phyloP scores from a whole-genome alignment of 2,113 vertebrate species.

The Grus americana region DNA sequence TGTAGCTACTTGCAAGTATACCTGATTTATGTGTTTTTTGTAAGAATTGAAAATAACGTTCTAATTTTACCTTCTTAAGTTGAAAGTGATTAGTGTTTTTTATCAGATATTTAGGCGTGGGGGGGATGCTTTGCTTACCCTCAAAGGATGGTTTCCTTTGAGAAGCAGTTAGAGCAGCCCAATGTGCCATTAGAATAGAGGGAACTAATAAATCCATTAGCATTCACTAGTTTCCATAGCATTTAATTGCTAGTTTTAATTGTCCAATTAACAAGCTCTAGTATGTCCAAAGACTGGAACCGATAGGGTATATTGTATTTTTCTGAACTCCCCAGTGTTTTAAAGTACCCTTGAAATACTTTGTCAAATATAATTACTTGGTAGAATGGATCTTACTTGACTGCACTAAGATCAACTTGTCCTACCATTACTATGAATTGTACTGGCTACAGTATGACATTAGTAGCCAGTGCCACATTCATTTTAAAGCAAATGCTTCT shows the following conservation, averaged over 20 bases:
- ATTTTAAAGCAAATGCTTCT: neutral
- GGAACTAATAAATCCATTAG: neutral
- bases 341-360: neutral
- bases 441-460: neutral
- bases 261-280: neutral
- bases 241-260: neutral
- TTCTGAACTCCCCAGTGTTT: neutral
- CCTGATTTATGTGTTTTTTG: neutral
- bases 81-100: neutral
- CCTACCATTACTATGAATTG: neutral
- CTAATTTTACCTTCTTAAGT: neutral
- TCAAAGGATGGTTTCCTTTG: neutral
- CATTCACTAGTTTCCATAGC: neutral
- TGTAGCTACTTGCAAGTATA: neutral
- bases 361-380: neutral
- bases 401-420: neutral
- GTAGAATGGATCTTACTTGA: neutral
- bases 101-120: neutral
- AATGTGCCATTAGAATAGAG: neutral
- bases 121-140: neutral
- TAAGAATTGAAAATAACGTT: neutral
- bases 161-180: neutral
- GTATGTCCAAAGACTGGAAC: neutral
- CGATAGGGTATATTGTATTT: neutral
- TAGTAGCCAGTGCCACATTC: neutral